Evolutionary conservation across 2,113 vertebrate species (phyloP).

Genomic region (Mellivora capensis): DNA sequence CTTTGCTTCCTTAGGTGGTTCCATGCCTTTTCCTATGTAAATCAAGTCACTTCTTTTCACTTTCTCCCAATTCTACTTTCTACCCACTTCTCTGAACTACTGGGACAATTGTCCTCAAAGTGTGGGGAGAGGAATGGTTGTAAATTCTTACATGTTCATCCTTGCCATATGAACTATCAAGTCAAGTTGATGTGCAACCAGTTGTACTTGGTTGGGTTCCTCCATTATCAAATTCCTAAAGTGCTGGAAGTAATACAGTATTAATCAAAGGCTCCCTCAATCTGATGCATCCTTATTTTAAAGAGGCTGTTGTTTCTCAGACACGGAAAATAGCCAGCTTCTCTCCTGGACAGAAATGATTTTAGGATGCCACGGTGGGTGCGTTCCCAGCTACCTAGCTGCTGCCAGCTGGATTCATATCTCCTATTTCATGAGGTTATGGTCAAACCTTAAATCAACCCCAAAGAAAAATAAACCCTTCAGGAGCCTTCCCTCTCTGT

Average conservation of each 20-base stretch:
- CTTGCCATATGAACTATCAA: not conserved
- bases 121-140: not conserved
- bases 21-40: not conserved
- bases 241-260: not conserved
- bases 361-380: not conserved
- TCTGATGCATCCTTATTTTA: not conserved
- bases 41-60: not conserved
- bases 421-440: not conserved
- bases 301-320: not conserved
- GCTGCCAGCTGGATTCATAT: not conserved
- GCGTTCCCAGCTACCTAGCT: not conserved
- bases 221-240: not conserved
- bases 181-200: not conserved
- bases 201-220: not conserved
- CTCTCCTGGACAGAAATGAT: not conserved
- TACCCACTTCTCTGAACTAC: not conserved
- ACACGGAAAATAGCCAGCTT: not conserved
- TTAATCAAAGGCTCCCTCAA: not conserved
- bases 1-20: not conserved
- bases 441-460: not conserved
- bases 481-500: not conserved
- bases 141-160: not conserved
- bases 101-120: not conserved
- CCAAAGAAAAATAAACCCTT: not conserved
- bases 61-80: not conserved